These are phyloP conservation scores for Yponomeuta evonymella DNA, from an alignment of 2,888 invertebrate species.

Conservation along the genomic window DNA sequence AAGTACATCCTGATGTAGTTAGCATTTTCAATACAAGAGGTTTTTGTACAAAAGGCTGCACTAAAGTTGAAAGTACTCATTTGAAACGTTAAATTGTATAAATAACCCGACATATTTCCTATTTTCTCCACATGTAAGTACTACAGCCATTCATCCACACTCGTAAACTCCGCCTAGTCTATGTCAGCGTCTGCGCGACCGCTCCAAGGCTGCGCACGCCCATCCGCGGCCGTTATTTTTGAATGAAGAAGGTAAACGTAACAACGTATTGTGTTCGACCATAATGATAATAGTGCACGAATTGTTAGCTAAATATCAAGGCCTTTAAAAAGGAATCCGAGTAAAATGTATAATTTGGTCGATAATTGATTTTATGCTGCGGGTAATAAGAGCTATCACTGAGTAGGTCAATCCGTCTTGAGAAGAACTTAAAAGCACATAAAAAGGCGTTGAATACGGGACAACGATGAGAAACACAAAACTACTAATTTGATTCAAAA, in stretches of 20 bases:
- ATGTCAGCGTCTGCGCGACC: conserved; percentile 9
- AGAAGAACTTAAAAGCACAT: neutral
- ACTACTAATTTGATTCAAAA: neutral
- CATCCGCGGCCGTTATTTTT: conserved; percentile 31
- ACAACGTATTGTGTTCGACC: conserved; percentile 12
- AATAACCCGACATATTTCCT: too few species aligned
- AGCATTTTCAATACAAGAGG: too few species aligned
- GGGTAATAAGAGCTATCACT: too few species aligned
- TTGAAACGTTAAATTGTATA: too few species aligned
- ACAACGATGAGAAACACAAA: neutral
- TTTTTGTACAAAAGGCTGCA: too few species aligned
- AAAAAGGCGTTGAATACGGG: neutral
- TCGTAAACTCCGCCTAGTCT: conserved; percentile 11
- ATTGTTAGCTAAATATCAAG: conserved; percentile 49
- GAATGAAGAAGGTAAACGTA: conserved; percentile 28
- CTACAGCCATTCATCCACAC: conserved; percentile 26
- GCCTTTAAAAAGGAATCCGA: conserved; percentile 26
- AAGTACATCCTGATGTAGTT: too few species aligned
- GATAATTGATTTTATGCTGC: too few species aligned
- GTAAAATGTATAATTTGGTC: too few species aligned
- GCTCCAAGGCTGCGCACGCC: conserved; percentile 34
- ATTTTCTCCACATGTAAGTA: conserved; percentile 26
- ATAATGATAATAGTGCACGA: conserved; percentile 13
- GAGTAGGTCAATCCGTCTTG: neutral
- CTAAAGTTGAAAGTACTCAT: too few species aligned